Conservation (phyloP, 1,140 invertebrate genomes). For the Glossosoma conforme region DNA sequence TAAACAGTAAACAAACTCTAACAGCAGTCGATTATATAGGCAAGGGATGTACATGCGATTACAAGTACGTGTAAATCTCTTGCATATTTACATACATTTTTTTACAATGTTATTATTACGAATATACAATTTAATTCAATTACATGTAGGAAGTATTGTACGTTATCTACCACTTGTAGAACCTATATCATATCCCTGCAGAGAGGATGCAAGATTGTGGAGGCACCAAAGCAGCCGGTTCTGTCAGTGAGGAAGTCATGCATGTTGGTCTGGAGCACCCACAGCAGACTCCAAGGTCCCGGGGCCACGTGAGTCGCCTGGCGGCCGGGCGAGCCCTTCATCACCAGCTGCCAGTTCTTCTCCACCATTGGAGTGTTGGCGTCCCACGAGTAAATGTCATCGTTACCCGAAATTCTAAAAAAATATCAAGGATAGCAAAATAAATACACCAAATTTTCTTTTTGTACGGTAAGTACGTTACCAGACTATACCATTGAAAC, state of each 20-base stretch:
- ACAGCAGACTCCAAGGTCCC: conserved; percentile 54
- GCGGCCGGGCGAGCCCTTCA: conserved; percentile 1
- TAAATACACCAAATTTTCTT: background rate
- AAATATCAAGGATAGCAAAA: background rate
- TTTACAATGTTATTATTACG: no score
- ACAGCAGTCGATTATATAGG: no score
- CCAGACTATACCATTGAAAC: background rate
- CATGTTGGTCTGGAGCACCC: conserved; percentile 61
- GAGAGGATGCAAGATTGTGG: conserved; percentile 50
- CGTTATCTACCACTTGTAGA: background rate
- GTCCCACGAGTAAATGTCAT: conserved; percentile 20
- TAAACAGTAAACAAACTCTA: no score
- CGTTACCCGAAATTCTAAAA: conserved; percentile 6
- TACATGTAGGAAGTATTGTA: background rate
- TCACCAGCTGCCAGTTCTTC: conserved; percentile 8
- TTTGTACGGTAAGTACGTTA: background rate
- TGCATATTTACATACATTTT: no score
- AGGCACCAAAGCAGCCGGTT: conserved; percentile 53
- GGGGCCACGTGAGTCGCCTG: conserved; percentile 42
- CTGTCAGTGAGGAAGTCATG: conserved; percentile 56
- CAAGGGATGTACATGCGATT: no score
- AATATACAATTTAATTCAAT: no score
- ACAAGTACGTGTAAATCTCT: no score
- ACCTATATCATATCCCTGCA: conserved; percentile 39
- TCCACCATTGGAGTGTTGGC: conserved; percentile 12